These are phyloP conservation scores for Cariama cristata DNA, from an alignment of 2,113 vertebrate species.

Conservation along the genomic window DNA sequence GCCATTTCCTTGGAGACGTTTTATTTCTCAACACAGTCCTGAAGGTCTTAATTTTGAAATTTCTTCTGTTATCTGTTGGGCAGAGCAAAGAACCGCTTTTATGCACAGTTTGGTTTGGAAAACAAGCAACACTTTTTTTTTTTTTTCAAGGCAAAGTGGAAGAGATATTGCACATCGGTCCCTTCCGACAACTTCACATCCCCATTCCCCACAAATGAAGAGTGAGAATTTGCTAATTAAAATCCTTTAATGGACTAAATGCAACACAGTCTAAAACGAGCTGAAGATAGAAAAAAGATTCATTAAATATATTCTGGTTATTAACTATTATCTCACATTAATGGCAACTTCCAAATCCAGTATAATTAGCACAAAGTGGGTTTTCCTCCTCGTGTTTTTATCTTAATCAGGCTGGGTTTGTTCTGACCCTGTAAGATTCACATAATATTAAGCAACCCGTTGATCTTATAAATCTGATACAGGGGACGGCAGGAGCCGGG, in stretches of 20 bases:
- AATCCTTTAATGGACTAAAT: neutral
- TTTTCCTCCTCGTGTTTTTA: neutral
- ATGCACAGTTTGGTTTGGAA: neutral
- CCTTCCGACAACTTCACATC: neutral
- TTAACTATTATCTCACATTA: neutral
- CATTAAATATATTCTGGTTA: neutral
- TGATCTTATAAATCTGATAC: neutral
- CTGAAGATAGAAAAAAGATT: neutral
- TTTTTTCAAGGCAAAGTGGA: neutral
- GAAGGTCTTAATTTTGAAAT: neutral
- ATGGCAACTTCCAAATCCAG: neutral
- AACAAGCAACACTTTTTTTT: neutral
- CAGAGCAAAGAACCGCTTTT: slow-evolving; percentile 51
- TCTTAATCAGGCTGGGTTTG: neutral
- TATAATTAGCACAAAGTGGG: neutral
- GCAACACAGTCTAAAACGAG: neutral
- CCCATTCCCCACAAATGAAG: neutral
- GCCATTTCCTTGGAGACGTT: neutral
- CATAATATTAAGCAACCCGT: neutral
- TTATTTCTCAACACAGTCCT: neutral
- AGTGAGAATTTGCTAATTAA: slow-evolving; percentile 1
- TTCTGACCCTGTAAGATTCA: neutral
- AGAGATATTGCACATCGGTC: neutral
- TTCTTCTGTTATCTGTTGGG: slow-evolving; percentile 67
- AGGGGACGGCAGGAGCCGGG: neutral